phyloP scores from a whole-genome alignment of 2,888 invertebrate genomes.

The Schizaphis graminum region DNA sequence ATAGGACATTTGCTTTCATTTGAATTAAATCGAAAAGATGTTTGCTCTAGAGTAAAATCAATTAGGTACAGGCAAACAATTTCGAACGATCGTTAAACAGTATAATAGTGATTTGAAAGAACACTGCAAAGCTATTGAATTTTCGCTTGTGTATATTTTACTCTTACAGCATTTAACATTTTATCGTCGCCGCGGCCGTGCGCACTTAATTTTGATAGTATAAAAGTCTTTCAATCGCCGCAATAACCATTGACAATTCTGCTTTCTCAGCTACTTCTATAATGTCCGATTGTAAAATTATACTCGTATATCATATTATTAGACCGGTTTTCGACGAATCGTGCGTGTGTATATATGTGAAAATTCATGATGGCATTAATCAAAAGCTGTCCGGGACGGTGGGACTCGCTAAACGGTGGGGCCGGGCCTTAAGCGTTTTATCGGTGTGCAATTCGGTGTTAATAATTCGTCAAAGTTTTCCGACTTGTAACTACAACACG shows the following conservation, averaged over 20 bases:
- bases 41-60: background rate
- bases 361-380: background rate
- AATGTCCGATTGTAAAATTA: too few species aligned
- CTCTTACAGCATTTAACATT: too few species aligned
- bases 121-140: background rate
- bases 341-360: background rate
- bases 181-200: too few species aligned
- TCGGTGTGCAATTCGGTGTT: background rate
- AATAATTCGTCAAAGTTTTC: conserved; percentile 48
- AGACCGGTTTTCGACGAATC: background rate
- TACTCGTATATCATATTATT: background rate
- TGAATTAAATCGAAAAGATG: background rate
- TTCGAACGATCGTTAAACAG: background rate
- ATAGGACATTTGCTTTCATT: background rate
- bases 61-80: background rate
- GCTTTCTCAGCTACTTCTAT: too few species aligned
- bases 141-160: too few species aligned
- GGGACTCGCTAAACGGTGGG: background rate
- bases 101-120: background rate
- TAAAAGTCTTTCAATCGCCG: too few species aligned
- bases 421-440: background rate
- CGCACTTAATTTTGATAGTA: too few species aligned
- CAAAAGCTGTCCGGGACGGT: background rate
- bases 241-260: too few species aligned
- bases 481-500: conserved; percentile 45